These are phyloP conservation scores for Lasioglossum calceatum DNA, from an alignment of 2,888 invertebrate genomes.

Conservation along the genomic window DNA sequence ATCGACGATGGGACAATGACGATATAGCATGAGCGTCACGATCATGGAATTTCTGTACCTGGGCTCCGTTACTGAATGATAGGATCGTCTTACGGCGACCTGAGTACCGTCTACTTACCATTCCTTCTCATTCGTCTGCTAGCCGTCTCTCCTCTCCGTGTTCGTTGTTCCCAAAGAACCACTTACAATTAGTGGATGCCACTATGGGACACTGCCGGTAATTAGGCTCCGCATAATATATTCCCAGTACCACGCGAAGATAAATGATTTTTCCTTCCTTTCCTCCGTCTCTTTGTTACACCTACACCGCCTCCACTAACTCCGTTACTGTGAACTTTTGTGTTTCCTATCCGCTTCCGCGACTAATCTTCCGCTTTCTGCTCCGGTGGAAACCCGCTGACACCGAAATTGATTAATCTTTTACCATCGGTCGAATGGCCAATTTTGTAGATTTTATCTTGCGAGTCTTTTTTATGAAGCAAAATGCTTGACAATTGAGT, in stretches of 20 bases:
- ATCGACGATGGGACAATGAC: constrained; percentile 73
- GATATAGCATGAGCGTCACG: constrained; percentile 76
- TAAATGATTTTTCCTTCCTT: constrained; percentile 30
- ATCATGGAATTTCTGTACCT: constrained; percentile 81
- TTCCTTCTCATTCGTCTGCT: constrained; percentile 52
- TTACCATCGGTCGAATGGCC: neutral
- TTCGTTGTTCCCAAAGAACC: constrained; percentile 56
- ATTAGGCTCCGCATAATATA: constrained; percentile 65
- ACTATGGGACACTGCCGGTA: constrained; percentile 45
- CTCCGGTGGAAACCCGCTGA: neutral
- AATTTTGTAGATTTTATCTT: neutral
- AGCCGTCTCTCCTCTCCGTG: constrained; percentile 2
- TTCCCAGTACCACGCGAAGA: constrained; percentile 41
- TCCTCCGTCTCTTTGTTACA: neutral
- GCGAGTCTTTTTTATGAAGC: too few species aligned
- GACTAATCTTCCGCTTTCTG: neutral
- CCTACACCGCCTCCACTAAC: neutral
- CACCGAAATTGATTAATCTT: neutral
- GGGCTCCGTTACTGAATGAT: constrained; percentile 82
- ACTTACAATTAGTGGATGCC: constrained; percentile 69
- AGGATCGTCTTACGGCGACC: constrained; percentile 77
- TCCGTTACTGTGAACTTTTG: neutral
- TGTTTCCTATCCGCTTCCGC: neutral
- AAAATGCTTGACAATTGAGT: too few species aligned
- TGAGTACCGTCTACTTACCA: constrained; percentile 55